A percentile compares a stretch with the other conserved stretches of the same genome.
These are phyloP conservation scores for Podarcis raffonei DNA, from an alignment of 2,113 vertebrate genomes.

Conservation along the genomic window DNA sequence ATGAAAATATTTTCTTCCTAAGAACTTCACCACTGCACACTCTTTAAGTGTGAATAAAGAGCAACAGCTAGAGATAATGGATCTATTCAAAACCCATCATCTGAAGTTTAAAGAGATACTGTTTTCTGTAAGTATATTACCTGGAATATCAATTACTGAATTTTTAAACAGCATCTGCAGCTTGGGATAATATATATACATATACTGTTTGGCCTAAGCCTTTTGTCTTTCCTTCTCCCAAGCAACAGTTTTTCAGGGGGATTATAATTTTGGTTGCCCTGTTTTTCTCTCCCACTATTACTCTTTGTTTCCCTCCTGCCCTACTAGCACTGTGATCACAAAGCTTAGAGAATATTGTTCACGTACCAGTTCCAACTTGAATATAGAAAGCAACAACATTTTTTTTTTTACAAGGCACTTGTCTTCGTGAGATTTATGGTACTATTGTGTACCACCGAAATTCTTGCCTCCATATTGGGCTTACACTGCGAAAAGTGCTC, in stretches of 20 bases:
- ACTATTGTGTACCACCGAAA: conserved; percentile 1
- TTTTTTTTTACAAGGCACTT: neutral
- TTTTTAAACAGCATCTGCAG: neutral
- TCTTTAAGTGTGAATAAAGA: neutral
- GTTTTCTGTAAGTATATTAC: neutral
- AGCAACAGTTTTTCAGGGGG: neutral
- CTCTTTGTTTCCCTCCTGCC: neutral
- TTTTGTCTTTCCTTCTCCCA: neutral
- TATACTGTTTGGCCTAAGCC: neutral
- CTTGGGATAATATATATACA: accelerated
- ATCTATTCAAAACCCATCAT: neutral
- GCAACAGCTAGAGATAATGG: neutral
- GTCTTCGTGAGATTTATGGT: conserved; percentile 20
- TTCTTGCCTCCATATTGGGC: neutral
- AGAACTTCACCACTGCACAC: neutral
- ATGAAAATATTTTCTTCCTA: neutral
- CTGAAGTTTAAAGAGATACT: neutral
- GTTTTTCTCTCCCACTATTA: neutral
- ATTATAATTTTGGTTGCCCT: neutral
- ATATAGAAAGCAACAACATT: neutral
- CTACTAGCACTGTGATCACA: neutral
- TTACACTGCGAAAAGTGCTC: conserved; percentile 14
- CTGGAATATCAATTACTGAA: neutral
- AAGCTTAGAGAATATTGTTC: neutral
- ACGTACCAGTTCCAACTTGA: neutral